phyloP scores from a whole-genome alignment of 2,113 vertebrate genomes.

The Pollachius pollachius region DNA sequence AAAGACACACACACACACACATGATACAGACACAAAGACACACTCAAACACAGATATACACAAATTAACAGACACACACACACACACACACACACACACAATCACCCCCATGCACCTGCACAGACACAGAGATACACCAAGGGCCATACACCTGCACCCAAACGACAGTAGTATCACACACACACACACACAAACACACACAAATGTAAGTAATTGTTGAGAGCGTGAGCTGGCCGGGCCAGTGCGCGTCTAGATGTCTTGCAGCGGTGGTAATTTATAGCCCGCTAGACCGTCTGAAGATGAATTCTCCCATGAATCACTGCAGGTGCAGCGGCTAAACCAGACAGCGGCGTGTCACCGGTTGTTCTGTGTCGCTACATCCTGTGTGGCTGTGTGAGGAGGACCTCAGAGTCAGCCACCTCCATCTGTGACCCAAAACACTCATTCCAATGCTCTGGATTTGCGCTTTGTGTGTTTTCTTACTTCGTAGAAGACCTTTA shows the following conservation, averaged over 20 bases:
- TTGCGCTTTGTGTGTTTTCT: no score
- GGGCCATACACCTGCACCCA: conserved; percentile 24
- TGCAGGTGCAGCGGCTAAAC: conserved; percentile 57
- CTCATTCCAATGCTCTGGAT: no score
- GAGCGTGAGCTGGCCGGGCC: conserved; percentile 21
- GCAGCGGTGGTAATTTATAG: conserved; percentile 63
- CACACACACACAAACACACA: conserved; percentile 16
- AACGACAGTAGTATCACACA: conserved; percentile 37
- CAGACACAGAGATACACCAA: background rate
- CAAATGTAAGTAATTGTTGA: conserved; percentile 42
- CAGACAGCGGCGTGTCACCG: conserved; percentile 49
- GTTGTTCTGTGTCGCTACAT: conserved; percentile 35
- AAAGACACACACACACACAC: no score
- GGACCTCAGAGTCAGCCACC: background rate
- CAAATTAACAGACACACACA: conserved; percentile 10
- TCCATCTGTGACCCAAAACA: no score
- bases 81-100: conserved; percentile 11
- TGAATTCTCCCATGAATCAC: conserved; percentile 69
- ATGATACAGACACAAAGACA: background rate
- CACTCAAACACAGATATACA: background rate
- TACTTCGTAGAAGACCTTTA: no score
- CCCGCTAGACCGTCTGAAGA: conserved; percentile 47
- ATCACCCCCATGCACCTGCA: conserved; percentile 24
- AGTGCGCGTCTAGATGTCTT: conserved; percentile 41
- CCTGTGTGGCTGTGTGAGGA: conserved; percentile 28